Percentiles rank a stretch among this genome's conserved stretches.
Evolutionary conservation across 2,113 vertebrate species (phyloP).

Genomic region (Hemiscyllium ocellatum): DNA sequence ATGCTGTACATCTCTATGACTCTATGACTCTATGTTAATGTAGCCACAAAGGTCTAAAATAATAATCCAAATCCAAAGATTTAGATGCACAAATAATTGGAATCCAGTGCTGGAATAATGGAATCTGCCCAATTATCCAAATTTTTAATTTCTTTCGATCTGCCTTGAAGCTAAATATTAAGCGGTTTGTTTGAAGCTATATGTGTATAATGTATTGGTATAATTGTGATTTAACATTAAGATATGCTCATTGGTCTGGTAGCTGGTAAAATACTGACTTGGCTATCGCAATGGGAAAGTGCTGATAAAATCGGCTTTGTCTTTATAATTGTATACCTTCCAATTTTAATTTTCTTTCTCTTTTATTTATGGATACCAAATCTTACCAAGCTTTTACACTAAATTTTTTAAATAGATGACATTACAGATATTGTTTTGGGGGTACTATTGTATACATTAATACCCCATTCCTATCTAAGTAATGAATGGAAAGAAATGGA

Average conservation of each 20-base stretch:
- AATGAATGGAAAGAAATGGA: not conserved
- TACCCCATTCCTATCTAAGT: not conserved
- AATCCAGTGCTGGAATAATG: not conserved
- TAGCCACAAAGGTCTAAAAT: not conserved
- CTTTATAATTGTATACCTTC: slow-evolving; percentile 13
- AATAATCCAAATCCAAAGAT: not conserved
- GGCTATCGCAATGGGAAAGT: slow-evolving; percentile 13
- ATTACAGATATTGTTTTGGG: too few species aligned
- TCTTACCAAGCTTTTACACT: not conserved
- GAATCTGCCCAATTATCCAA: not conserved
- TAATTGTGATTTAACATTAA: not conserved
- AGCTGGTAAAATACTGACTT: not conserved
- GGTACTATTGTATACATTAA: not conserved
- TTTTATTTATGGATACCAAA: not conserved
- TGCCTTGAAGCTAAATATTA: not conserved
- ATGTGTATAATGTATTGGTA: not conserved
- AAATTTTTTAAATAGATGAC: not conserved
- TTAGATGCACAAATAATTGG: not conserved
- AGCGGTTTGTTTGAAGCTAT: not conserved
- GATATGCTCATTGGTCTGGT: not conserved
- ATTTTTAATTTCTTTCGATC: not conserved
- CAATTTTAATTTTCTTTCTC: slow-evolving; percentile 8
- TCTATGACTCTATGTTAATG: not conserved
- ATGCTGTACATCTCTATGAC: too few species aligned
- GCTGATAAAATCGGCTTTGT: not conserved